phyloP scores from a whole-genome alignment of 2,113 vertebrate species.

The Hippocampus abdominalis region DNA sequence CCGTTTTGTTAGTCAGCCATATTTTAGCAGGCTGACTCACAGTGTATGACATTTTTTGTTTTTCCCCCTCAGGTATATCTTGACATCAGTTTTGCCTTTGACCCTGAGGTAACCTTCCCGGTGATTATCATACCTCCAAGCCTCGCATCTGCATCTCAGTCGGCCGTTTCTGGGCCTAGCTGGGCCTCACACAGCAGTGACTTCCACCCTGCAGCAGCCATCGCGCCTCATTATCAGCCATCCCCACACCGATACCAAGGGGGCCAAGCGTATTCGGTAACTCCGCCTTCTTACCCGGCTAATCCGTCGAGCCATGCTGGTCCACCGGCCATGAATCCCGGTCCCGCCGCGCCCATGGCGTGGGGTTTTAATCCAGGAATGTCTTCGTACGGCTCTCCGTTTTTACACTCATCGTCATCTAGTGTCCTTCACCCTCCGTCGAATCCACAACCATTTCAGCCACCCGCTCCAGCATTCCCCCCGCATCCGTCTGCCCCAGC shows the following conservation, averaged over 20 bases:
- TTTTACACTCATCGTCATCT: constrained; percentile 24
- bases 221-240: constrained; percentile 14
- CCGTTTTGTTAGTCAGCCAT: too few species aligned
- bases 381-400: constrained; percentile 31
- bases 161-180: background rate
- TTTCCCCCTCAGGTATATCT: constrained; percentile 60
- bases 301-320: constrained; percentile 4
- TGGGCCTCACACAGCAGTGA: constrained; percentile 34
- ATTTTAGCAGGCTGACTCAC: too few species aligned
- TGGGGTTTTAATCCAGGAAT: constrained; percentile 30
- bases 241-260: constrained; percentile 25
- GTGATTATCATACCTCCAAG: constrained; percentile 52
- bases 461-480: constrained; percentile 7
- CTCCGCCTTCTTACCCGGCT: constrained; percentile 19
- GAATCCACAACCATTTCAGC: constrained; percentile 6
- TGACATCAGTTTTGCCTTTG: constrained; percentile 67
- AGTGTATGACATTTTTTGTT: background rate
- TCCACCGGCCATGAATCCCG: constrained; percentile 8
- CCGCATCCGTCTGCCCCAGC: constrained; percentile 16
- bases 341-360: constrained; percentile 6
- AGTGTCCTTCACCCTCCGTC: constrained; percentile 46
- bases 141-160: background rate
- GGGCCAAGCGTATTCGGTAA: constrained; percentile 22
- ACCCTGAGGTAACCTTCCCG: constrained; percentile 60
- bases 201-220: constrained; percentile 23